phyloP scores from a whole-genome alignment of 2,797 vertebrate species.

The Dicrostonyx torquatus region DNA sequence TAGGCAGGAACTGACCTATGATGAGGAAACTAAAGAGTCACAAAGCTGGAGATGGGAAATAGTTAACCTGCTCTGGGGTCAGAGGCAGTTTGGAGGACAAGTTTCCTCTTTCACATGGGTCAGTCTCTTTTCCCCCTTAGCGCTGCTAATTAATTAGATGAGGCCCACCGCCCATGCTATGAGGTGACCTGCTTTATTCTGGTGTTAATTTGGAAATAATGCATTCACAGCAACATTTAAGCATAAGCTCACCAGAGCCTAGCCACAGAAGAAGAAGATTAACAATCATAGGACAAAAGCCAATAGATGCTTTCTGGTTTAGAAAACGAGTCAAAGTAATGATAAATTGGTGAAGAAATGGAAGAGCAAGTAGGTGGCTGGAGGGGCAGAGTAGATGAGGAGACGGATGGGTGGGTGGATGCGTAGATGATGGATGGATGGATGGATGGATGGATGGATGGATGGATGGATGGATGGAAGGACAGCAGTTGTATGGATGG shows the following conservation, averaged over 20 bases:
- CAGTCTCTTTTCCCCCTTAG: not conserved
- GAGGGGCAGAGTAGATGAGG: not conserved
- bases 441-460: not conserved
- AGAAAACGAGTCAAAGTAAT: not conserved
- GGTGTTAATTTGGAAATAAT: not conserved
- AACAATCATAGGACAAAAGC: not conserved
- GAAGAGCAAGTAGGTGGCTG: not conserved
- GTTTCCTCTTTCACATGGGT: too few relatives aligned
- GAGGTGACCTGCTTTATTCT: not conserved
- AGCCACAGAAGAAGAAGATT: not conserved
- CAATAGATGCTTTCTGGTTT: not conserved
- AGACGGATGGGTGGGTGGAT: not conserved
- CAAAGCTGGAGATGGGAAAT: not conserved
- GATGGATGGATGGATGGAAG: not conserved
- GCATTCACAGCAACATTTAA: not conserved
- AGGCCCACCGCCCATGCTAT: not conserved
- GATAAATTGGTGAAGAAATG: not conserved
- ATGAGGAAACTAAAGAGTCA: not conserved
- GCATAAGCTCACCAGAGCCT: not conserved
- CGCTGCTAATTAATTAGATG: not conserved
- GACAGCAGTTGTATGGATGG: not conserved
- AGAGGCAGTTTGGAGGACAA: not conserved
- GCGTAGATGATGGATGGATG: too few relatives aligned
- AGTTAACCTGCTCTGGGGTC: not conserved
- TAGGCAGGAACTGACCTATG: not conserved